Conservation (phyloP, 2,888 invertebrate species). For the Aporophyla lueneburgensis region DNA sequence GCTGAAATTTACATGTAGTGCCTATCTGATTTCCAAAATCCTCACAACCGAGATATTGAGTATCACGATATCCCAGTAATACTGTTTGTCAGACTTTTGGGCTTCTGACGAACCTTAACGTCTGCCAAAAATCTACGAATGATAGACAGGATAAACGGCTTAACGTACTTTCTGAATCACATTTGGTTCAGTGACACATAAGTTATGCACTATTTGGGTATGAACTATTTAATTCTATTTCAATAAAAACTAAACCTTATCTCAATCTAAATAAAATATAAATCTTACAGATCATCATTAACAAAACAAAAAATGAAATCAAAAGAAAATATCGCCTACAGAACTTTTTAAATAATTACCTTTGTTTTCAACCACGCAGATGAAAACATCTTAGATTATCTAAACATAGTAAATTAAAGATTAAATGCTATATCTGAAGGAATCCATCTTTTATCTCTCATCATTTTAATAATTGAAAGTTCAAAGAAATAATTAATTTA, state of each 20-base stretch:
- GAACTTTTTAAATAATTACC: background rate
- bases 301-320: background rate
- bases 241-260: background rate
- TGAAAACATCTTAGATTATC: background rate
- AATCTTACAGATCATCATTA: background rate
- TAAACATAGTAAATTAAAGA: slow-evolving; percentile 20
- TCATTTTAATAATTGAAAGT: slow-evolving; percentile 34
- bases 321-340: background rate
- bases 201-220: background rate
- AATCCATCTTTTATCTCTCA: slow-evolving; percentile 31
- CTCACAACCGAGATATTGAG: background rate
- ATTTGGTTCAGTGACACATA: too few relatives aligned
- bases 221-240: background rate
- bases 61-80: background rate
- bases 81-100: background rate
- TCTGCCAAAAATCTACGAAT: too few relatives aligned
- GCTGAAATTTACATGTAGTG: background rate
- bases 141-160: background rate
- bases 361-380: background rate
- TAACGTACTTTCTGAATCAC: background rate
- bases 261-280: background rate
- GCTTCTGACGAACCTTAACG: background rate
- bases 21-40: background rate
- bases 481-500: slow-evolving; percentile 32
- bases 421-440: slow-evolving; percentile 17